Conservation (phyloP, 2,113 vertebrate species). For the Seriola quinqueradiata region DNA sequence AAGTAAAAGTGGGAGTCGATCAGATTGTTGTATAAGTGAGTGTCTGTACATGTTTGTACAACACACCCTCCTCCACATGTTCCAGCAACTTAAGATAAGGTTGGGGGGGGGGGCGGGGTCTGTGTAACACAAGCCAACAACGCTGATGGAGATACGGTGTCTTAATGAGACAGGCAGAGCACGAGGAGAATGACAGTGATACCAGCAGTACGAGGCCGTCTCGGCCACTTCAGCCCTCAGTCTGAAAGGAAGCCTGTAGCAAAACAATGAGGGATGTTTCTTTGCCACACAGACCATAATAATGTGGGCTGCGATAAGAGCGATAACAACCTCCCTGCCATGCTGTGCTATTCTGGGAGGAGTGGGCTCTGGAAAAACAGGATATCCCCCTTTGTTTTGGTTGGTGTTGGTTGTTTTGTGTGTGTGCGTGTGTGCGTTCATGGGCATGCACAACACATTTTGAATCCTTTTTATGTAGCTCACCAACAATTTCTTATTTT, state of each 20-base stretch:
- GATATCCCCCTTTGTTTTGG: slow-evolving; percentile 78
- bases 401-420: slow-evolving; percentile 44
- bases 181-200: slow-evolving; percentile 27
- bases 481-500: slow-evolving; percentile 2
- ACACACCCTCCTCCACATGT: slow-evolving; percentile 36
- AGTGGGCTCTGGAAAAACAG: slow-evolving; percentile 79
- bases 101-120: background rate
- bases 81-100: slow-evolving; percentile 37
- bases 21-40: slow-evolving; percentile 39
- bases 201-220: slow-evolving; percentile 10
- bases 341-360: slow-evolving; percentile 75
- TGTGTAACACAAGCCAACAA: slow-evolving; percentile 45
- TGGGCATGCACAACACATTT: slow-evolving; percentile 5
- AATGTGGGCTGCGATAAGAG: slow-evolving; percentile 64
- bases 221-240: slow-evolving; percentile 9
- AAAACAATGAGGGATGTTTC: slow-evolving; percentile 76
- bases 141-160: slow-evolving; percentile 46
- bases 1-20: slow-evolving; percentile 7
- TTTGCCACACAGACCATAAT: slow-evolving; percentile 62
- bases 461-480: slow-evolving; percentile 27
- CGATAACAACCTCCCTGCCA: slow-evolving; percentile 66
- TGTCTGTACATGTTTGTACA: slow-evolving; percentile 56
- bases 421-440: background rate
- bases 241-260: slow-evolving; percentile 66
- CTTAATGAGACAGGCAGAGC: slow-evolving; percentile 42